phyloP scores from a whole-genome alignment of 2,888 invertebrate species.

The Dasysyrphus tricinctus region DNA sequence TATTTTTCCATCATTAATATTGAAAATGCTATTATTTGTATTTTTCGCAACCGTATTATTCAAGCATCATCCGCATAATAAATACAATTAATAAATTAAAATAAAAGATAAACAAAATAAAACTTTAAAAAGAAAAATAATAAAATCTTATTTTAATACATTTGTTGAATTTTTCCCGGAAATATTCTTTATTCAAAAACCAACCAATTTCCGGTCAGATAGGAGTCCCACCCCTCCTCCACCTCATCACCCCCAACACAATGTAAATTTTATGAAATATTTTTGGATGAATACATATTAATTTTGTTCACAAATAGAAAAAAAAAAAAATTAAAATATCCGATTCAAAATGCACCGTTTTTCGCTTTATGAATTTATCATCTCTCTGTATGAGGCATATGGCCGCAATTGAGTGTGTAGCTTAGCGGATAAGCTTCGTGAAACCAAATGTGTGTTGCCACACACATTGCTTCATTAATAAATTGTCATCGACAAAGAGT shows the following conservation, averaged over 20 bases:
- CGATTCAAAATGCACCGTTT: conserved; percentile 2
- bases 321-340: background rate
- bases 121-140: conserved; percentile 3
- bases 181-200: conserved; percentile 16
- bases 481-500: conserved; percentile 25
- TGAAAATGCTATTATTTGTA: background rate
- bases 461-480: conserved; percentile 35
- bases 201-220: conserved; percentile 16
- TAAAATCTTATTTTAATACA: conserved; percentile 1
- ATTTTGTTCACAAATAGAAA: background rate
- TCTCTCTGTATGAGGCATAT: background rate
- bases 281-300: conserved; percentile 1
- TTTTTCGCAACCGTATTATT: background rate
- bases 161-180: conserved; percentile 8
- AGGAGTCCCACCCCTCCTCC: too few relatives aligned
- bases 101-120: conserved; percentile 15
- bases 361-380: conserved; percentile 9
- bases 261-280: conserved; percentile 8
- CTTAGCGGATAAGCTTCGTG: conserved; percentile 24
- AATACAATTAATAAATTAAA: conserved; percentile 26
- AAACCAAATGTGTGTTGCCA: conserved; percentile 29
- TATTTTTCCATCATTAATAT: conserved; percentile 25
- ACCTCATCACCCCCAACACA: too few relatives aligned
- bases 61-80: conserved; percentile 7
- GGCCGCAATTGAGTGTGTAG: conserved; percentile 16